phyloP scores from a whole-genome alignment of 2,888 invertebrate species.

The Archips crataeganus region DNA sequence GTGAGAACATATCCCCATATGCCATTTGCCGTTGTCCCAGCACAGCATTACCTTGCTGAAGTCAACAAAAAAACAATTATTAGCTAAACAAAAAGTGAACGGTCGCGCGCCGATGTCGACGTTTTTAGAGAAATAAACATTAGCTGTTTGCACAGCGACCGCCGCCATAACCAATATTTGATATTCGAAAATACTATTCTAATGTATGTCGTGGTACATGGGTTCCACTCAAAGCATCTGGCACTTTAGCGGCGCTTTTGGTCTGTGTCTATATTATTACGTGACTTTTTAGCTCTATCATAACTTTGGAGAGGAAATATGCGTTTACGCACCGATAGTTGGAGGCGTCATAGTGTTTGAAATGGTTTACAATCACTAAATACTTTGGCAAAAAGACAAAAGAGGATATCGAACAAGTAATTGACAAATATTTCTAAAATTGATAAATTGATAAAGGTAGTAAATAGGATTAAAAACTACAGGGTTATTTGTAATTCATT shows the following conservation, averaged over 20 bases:
- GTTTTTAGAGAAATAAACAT: constrained; percentile 85
- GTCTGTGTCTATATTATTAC: constrained; percentile 63
- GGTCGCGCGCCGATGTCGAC: constrained; percentile 76
- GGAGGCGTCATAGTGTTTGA: constrained; percentile 56
- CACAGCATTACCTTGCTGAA: constrained; percentile 70
- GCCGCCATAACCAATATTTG: constrained; percentile 83
- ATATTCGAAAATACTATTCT: constrained; percentile 85
- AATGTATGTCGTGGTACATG: constrained; percentile 80
- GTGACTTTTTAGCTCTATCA: constrained; percentile 55
- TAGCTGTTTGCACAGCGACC: constrained; percentile 81
- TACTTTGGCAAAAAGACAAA: too few relatives aligned
- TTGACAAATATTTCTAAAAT: too few relatives aligned
- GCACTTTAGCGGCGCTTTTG: constrained; percentile 81
- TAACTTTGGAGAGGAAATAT: constrained; percentile 17
- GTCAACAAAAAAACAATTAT: constrained; percentile 82
- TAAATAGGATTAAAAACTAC: too few relatives aligned
- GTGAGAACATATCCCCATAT: constrained; percentile 70
- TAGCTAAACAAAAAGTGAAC: constrained; percentile 81
- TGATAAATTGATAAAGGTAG: too few relatives aligned
- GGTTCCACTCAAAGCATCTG: constrained; percentile 68
- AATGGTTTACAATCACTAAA: too few relatives aligned
- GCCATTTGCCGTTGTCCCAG: constrained; percentile 69
- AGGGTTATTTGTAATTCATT: too few relatives aligned
- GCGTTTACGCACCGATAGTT: constrained; percentile 38
- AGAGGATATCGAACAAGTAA: too few relatives aligned